A percentile compares a stretch with the other conserved stretches of the same genome.
Evolutionary conservation across 2,797 vertebrate genomes (phyloP).

Genomic region (Gila robusta): DNA sequence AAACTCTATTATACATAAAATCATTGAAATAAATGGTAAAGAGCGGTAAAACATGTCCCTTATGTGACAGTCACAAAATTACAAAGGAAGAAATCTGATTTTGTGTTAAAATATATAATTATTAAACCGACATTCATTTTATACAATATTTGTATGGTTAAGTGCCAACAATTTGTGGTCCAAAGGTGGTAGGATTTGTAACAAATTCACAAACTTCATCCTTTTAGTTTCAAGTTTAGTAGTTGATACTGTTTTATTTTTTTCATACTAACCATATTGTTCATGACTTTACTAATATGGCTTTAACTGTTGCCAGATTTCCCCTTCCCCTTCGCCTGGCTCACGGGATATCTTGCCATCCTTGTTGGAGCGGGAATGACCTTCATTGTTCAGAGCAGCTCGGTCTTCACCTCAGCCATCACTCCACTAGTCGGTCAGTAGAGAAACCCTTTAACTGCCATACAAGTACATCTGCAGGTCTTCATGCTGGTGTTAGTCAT

Average conservation of each 20-base stretch:
- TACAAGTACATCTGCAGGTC: not conserved
- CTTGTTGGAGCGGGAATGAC: slow-evolving; percentile 95
- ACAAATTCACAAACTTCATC: not conserved
- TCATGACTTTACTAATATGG: slow-evolving; percentile 13
- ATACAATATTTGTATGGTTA: not conserved
- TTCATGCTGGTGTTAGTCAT: not conserved
- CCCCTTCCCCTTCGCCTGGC: slow-evolving; percentile 92
- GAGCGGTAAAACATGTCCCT: not conserved
- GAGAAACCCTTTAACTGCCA: not conserved
- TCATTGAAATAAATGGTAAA: not conserved
- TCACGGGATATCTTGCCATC: slow-evolving; percentile 95
- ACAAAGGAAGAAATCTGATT: no score
- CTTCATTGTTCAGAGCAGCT: slow-evolving; percentile 97
- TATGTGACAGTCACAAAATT: not conserved
- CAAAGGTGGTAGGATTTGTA: not conserved
- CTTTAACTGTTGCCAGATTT: slow-evolving; percentile 83
- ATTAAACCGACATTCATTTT: no score
- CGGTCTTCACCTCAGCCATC: slow-evolving; percentile 96
- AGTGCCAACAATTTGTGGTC: not conserved
- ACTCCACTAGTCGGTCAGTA: slow-evolving; percentile 95
- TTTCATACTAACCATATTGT: not conserved
- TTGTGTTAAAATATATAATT: no score
- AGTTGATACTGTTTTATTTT: not conserved
- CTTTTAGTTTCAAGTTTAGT: not conserved
- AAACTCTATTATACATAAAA: not conserved